phyloP scores from a whole-genome alignment of 2,888 invertebrate species.

The Glaucopsyche alexis region DNA sequence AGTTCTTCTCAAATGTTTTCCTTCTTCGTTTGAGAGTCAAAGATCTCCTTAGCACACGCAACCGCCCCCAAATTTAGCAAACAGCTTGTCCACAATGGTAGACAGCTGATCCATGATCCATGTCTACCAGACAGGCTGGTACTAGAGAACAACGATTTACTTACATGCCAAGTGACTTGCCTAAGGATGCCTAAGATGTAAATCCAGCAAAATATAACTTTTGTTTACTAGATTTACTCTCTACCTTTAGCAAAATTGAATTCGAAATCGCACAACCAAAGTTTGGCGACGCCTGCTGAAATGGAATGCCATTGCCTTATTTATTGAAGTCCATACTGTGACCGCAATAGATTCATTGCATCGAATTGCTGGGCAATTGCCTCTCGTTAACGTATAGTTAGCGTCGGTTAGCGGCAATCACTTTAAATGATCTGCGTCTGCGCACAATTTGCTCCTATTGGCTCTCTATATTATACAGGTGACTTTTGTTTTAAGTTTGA shows the following conservation, averaged over 20 bases:
- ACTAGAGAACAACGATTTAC: no score
- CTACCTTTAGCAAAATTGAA: background rate
- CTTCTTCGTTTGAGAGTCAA: no score
- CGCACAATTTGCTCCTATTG: constrained; percentile 32
- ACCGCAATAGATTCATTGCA: constrained; percentile 30
- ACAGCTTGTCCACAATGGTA: no score
- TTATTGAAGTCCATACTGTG: constrained; percentile 3
- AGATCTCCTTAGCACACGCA: no score
- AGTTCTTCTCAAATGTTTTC: no score
- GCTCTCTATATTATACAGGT: background rate
- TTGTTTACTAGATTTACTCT: no score
- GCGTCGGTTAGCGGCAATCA: constrained; percentile 50
- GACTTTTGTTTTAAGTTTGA: background rate
- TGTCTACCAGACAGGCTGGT: no score
- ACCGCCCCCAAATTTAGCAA: no score
- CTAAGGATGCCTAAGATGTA: no score
- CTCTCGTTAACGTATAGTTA: constrained; percentile 47
- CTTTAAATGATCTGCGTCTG: constrained; percentile 44
- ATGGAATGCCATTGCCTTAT: background rate
- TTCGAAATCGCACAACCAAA: background rate
- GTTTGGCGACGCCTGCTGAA: background rate
- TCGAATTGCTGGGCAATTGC: constrained; percentile 46
- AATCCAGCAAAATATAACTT: no score
- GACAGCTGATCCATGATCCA: no score
- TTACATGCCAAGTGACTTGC: no score